Conservation (phyloP, 2,113 vertebrate species). For the Sialia sialis region DNA sequence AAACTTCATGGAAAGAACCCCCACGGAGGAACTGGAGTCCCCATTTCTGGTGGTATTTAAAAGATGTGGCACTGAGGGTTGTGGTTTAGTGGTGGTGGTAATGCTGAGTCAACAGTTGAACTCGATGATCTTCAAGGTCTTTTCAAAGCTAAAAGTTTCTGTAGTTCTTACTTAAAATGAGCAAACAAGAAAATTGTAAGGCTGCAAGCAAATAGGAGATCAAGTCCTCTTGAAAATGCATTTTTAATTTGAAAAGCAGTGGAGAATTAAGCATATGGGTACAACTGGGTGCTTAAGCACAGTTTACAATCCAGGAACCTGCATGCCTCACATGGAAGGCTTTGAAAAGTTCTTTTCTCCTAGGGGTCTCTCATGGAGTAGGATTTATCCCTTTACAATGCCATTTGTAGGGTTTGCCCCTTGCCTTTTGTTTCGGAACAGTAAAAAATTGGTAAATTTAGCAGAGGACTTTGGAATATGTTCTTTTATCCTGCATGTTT, state of each 20-base stretch:
- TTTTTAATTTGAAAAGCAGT: background rate
- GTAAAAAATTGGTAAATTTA: background rate
- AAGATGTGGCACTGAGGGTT: background rate
- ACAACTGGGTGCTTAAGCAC: background rate
- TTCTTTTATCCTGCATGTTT: background rate
- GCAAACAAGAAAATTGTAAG: background rate
- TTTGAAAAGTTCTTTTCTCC: background rate
- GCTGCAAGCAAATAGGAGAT: background rate
- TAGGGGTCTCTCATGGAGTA: background rate
- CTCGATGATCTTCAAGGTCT: background rate
- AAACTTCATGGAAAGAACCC: background rate
- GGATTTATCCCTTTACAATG: background rate
- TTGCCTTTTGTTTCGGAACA: background rate
- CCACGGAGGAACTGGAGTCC: background rate
- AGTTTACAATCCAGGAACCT: background rate
- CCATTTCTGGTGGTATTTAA: background rate
- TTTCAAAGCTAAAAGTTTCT: background rate
- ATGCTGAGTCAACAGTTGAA: background rate
- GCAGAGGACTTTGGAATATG: background rate
- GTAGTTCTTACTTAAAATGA: background rate
- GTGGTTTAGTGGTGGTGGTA: background rate
- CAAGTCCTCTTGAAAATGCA: background rate
- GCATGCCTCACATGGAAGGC: rapidly evolving
- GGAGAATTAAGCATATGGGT: background rate
- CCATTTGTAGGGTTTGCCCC: background rate